Evolutionary conservation across 2,113 vertebrate species (phyloP), one percentile per base, ranked within the genome.

Genomic region (Mus spicilegus): DNA sequence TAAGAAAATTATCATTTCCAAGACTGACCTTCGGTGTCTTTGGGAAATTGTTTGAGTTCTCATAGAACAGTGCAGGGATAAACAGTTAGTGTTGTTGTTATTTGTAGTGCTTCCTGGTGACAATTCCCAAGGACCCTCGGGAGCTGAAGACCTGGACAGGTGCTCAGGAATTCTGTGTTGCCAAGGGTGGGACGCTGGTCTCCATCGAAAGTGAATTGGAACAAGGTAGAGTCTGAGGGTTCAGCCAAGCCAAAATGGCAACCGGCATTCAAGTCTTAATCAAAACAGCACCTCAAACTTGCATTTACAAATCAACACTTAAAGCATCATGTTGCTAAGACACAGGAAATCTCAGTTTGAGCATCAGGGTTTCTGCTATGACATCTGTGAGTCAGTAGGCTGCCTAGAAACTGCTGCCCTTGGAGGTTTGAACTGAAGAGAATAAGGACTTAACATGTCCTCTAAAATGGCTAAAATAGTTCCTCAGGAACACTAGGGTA

Each of bases 21-120:
- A 75, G 67, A 26, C 22, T 78, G n/a, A 81, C 94, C 51, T 39
- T 65, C 2, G 7, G 46, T 58, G 3, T 75, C 89, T 88, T 94
- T 92, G 58, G 39, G 78, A 90, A 93, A 65, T 54, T n/a, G 80
- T 77, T 93, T 91, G 85, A 95, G 85, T 65, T 58, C 69, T 10
- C 76, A 91, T 85, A 89, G 72, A 96, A 78, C 75, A 70, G 33
- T 76, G 65, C 0, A 69, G 51, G 94, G 72, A 24, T n/a, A 80
- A 97, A 46, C 0, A 42, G 0, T 58, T 91, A 85, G 49, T 84
- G 28, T 85, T 91, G 36, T 87, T 46, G 94, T 96, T 92, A 36
- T 4, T 90, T 87, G 92, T 95, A 99, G 99, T 99, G 99, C 96
- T 99, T 99, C 97, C 98, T 99, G 93, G 97, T 99, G 97, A 99